phyloP scores from a whole-genome alignment of 2,113 vertebrate genomes.

The Agapornis roseicollis region DNA sequence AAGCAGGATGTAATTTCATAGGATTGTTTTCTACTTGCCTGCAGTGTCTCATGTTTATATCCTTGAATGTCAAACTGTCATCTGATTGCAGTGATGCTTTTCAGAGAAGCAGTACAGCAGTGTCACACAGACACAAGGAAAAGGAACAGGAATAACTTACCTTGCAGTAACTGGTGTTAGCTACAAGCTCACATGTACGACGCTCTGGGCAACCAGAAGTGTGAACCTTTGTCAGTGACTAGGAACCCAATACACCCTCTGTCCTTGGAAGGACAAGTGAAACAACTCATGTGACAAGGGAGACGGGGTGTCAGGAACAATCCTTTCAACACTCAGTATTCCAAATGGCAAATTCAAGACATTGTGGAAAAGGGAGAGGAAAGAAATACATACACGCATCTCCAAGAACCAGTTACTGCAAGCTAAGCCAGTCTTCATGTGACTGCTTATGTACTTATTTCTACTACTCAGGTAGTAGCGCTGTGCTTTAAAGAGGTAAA shows the following conservation, averaged over 20 bases:
- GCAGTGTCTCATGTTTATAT: background rate
- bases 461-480: background rate
- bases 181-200: background rate
- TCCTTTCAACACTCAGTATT: background rate
- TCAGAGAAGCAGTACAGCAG: background rate
- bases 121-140: background rate
- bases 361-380: background rate
- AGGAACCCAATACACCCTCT: background rate
- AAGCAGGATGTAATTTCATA: slow-evolving; percentile 64
- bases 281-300: background rate
- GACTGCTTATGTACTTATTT: background rate
- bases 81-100: slow-evolving; percentile 17
- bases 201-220: background rate
- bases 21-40: slow-evolving; percentile 41
- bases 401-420: slow-evolving; percentile 7
- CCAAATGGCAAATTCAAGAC: background rate
- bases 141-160: background rate
- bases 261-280: background rate
- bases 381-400: background rate
- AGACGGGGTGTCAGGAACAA: background rate
- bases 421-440: background rate
- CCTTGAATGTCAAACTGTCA: slow-evolving; percentile 47
- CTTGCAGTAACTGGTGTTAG: background rate
- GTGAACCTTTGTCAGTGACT: background rate
- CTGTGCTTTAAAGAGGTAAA: background rate